Base-by-base conservation (phyloP, 2,797 vertebrate genomes). In the Morelia viridis region DNA sequence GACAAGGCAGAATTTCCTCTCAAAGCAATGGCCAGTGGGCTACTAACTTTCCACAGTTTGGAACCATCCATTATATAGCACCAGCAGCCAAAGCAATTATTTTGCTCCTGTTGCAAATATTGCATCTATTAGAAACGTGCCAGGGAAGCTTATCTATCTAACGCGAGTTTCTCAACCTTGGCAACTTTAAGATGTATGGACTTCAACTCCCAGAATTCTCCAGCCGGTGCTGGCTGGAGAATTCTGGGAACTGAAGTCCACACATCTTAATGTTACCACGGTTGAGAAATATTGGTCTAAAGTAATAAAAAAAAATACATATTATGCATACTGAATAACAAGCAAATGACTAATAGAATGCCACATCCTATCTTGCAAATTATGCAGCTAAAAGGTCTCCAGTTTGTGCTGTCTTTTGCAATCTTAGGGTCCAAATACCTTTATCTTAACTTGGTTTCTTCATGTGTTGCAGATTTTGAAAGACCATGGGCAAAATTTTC, bases 391-490 rank as follows among this genome's bases (percentile, higher is more conserved):
- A 60, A 71, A 71, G 17, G 8, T 11, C 9, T 53, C 46, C 12
- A 83, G 35, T n/a, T 53, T 87, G 26, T 85, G 50, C 50, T 28
- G 0, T 17, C 2, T 86, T 68, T 17, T 41, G 5, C 35, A 26
- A 65, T 65, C 7, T 17, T 41, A 28, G 85, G 4, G 10, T 4
- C 24, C 11, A 53, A 28, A n/a, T 15, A 85, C 11, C 26, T 4
- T 92, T 26, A 88, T n/a, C 26, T 10, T 65, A 19, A 22, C 62
- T 92, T 90, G 64, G 13, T 89, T 57, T 28, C 94, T 95, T 86
- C 93, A n/a, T 89, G 2, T 71, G 91, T 92, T 80, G 15, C 89
- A 99, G 98, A 96, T 94, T 57, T 96, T 99, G 88, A 94, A 94
- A 91, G 96, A 96, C 6, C 95, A 97, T 0, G 95, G 97, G 60